Evolutionary conservation across 2,113 vertebrate genomes (phyloP), one percentile per base, ranked within the genome.

Genomic region (Melanotaenia duboulayi): DNA sequence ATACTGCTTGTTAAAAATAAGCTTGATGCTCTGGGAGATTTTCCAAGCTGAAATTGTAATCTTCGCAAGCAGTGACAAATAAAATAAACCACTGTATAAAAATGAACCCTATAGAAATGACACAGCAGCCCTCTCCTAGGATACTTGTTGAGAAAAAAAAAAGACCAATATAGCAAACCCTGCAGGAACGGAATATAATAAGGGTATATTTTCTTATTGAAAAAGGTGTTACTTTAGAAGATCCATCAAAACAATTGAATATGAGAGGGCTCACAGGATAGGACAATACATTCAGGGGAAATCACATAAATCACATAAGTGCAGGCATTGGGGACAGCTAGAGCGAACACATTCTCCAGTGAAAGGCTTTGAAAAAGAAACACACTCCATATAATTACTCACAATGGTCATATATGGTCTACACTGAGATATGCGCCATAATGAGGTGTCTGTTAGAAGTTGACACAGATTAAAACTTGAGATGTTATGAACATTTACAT

Each of bases 201-300:
- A 87, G 66, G 42, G 67, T 65, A 49, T 71, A 89, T 88, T 89
- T 89, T 67, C 81, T 88, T 81, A 88, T 87, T 91, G 85, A 86
- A 83, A 88, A 86, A 71, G 63, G 80, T 80, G 78, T 71, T 88
- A 71, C 69, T 83, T 88, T 44, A 86, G 84, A 79, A 80, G 78
- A 90, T 91, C 87, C 90, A 91, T 89, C 88, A 90, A 86, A 90
- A 87, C 75, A 89, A 92, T 82, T 84, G 85, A 89, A 87, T 85
- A 83, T 64, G 65, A 90, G 84, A 62, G 49, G 46, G 56, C 87
- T 86, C 83, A 37, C 8, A 80, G 80, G 84, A 88, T 55, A 57
- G 74, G 63, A 62, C 67, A 24, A 76, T 65, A 40, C 77, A 59
- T 90, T 76, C 84, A 62, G 66, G 85, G 86, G 90, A 86, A 90